These are phyloP conservation scores for Catocala fraxini DNA, from an alignment of 2,888 invertebrate species.

Conservation along the genomic window DNA sequence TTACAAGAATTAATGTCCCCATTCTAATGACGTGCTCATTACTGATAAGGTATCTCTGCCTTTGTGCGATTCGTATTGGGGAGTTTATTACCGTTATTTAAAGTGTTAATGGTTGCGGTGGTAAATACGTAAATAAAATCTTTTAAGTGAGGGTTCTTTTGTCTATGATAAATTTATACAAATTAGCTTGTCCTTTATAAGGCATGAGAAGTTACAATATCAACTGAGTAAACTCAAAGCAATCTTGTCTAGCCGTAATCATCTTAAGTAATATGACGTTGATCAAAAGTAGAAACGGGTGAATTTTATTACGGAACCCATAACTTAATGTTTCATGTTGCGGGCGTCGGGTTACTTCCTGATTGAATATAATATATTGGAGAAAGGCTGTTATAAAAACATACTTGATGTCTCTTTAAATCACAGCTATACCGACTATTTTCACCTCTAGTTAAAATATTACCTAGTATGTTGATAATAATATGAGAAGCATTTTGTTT, in stretches of 20 bases:
- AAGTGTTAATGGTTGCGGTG: constrained; percentile 50
- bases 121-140: constrained; percentile 16
- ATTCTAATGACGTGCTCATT: constrained; percentile 73
- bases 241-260: constrained; percentile 16
- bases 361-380: constrained; percentile 50
- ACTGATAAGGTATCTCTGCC: constrained; percentile 74
- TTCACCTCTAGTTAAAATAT: background rate
- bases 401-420: constrained; percentile 12
- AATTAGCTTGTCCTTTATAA: too few relatives aligned
- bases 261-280: constrained; percentile 35
- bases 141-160: constrained; percentile 19
- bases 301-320: constrained; percentile 68
- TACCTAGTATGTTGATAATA: too few relatives aligned
- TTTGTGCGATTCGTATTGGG: constrained; percentile 62
- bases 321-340: constrained; percentile 60
- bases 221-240: constrained; percentile 13
- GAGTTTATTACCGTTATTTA: constrained; percentile 58
- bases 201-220: background rate
- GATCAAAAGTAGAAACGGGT: constrained; percentile 70
- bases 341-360: constrained; percentile 69
- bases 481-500: too few relatives aligned
- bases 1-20: constrained; percentile 70
- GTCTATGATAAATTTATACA: constrained; percentile 11
- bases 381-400: constrained; percentile 19
- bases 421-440: background rate